Evolutionary conservation across 2,888 invertebrate genomes (phyloP).

Genomic region (Cactoblastis cactorum): DNA sequence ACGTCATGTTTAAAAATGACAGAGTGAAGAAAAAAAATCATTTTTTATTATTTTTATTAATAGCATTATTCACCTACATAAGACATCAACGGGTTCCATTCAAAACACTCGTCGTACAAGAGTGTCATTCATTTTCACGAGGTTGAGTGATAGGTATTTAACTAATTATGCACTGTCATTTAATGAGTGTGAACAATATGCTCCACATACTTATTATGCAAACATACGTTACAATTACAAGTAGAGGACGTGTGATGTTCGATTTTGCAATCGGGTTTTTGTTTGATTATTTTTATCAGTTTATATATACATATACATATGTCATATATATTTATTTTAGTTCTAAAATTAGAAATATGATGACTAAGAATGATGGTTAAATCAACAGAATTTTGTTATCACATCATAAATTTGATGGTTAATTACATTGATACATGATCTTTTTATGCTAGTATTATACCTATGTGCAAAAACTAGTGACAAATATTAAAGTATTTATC

Average conservation of each 20-base stretch:
- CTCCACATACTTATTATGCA: slow-evolving; percentile 16
- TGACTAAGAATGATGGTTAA: too few species aligned
- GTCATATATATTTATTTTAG: too few species aligned
- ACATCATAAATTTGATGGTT: too few species aligned
- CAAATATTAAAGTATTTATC: too few species aligned
- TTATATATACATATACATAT: too few species aligned
- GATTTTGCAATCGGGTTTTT: background rate
- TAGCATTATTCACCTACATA: slow-evolving; percentile 36
- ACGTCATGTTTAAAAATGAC: slow-evolving; percentile 16
- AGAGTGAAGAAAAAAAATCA: slow-evolving; percentile 2
- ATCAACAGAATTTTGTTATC: too few species aligned
- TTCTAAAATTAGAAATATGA: too few species aligned
- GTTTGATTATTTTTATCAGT: background rate
- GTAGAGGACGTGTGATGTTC: slow-evolving; percentile 1
- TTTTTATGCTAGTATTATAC: too few species aligned
- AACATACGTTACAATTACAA: slow-evolving; percentile 9
- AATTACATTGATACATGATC: too few species aligned
- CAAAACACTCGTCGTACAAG: slow-evolving; percentile 32
- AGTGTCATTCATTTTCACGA: slow-evolving; percentile 44
- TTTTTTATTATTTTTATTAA: slow-evolving; percentile 15
- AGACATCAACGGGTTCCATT: slow-evolving; percentile 62
- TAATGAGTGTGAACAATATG: slow-evolving; percentile 36
- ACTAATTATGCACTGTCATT: slow-evolving; percentile 54
- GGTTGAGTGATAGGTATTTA: slow-evolving; percentile 36
- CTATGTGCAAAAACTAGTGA: too few species aligned